Evolutionary conservation across 2,113 vertebrate genomes (phyloP).

Genomic region (Mobula birostris): DNA sequence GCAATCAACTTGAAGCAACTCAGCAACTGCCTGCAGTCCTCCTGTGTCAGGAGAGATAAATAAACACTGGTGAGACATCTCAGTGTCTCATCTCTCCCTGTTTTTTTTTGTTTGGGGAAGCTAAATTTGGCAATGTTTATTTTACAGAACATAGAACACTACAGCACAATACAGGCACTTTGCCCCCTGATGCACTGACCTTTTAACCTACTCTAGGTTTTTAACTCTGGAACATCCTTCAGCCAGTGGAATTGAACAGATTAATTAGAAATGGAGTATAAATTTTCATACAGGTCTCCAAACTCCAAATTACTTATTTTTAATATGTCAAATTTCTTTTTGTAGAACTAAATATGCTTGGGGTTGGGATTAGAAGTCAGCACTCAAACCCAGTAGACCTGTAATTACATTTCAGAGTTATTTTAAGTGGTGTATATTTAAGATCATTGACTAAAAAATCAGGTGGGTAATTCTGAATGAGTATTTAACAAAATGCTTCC

Average conservation of each 20-base stretch:
- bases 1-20: conserved; percentile 83
- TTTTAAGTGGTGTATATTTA: background rate
- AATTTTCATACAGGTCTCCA: background rate
- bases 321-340: background rate
- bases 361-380: background rate
- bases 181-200: too few species aligned
- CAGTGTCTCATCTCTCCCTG: background rate
- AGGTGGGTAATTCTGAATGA: background rate
- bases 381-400: background rate
- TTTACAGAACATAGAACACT: too few species aligned
- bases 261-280: background rate
- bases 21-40: conserved; percentile 81
- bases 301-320: background rate
- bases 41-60: conserved; percentile 51
- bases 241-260: background rate
- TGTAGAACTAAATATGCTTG: background rate
- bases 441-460: background rate
- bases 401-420: background rate
- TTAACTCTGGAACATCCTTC: background rate
- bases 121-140: too few species aligned
- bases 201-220: too few species aligned
- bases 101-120: too few species aligned
- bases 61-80: background rate
- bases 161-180: too few species aligned
- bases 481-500: background rate